Evolutionary conservation across 2,888 invertebrate genomes (phyloP).

Genomic region (Synergus umbraculus): DNA sequence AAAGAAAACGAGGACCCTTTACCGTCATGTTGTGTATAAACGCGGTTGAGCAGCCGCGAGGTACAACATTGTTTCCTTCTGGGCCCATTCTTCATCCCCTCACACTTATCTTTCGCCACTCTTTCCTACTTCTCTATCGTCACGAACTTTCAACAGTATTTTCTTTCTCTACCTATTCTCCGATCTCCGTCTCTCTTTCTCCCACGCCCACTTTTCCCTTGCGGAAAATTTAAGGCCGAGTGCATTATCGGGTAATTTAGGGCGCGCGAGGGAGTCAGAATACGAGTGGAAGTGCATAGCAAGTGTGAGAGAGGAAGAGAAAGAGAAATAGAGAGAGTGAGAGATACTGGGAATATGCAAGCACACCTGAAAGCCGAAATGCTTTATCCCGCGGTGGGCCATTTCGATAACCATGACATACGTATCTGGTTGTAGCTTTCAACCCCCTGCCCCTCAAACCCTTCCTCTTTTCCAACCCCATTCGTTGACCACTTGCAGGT

Average conservation of each 20-base stretch:
- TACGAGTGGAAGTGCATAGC: slow-evolving; percentile 7
- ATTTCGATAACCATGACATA: slow-evolving; percentile 41
- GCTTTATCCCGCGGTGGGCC: slow-evolving; percentile 39
- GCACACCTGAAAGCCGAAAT: slow-evolving; percentile 37
- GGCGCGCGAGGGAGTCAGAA: slow-evolving; percentile 48
- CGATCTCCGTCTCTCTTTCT: slow-evolving; percentile 14
- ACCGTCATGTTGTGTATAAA: slow-evolving; percentile 39
- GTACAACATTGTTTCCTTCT: slow-evolving; percentile 48
- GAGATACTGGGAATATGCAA: slow-evolving; percentile 18
- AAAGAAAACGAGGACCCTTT: slow-evolving; percentile 23
- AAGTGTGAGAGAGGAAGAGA: background rate
- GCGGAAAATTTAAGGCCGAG: slow-evolving; percentile 65
- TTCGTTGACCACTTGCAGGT: slow-evolving; percentile 15
- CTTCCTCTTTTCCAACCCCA: background rate
- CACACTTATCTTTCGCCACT: slow-evolving; percentile 43
- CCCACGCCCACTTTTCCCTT: slow-evolving; percentile 46
- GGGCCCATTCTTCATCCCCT: slow-evolving; percentile 48
- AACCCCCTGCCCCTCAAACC: background rate
- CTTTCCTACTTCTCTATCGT: slow-evolving; percentile 40
- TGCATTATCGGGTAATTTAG: slow-evolving; percentile 68
- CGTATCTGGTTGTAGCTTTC: slow-evolving; percentile 39
- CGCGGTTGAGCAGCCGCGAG: slow-evolving; percentile 46
- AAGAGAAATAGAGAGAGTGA: background rate
- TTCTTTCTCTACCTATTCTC: slow-evolving; percentile 8
- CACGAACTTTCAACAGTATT: slow-evolving; percentile 39